Evolutionary conservation across 1,140 invertebrate species (phyloP).

Genomic region (Diachasmimorpha longicaudata): DNA sequence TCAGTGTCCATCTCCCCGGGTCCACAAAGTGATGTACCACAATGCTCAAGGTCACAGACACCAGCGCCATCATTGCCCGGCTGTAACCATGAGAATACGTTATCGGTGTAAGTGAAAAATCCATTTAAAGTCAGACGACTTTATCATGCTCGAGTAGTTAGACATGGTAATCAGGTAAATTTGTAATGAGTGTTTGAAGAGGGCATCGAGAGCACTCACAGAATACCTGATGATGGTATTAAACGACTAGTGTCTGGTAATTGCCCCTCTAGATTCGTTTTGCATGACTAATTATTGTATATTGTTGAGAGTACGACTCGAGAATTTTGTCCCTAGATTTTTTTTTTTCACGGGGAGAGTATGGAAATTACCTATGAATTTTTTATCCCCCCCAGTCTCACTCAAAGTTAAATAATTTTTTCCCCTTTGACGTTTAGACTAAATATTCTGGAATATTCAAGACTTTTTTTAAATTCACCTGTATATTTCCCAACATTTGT

Average conservation of each 20-base stretch:
- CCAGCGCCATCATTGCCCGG: slow-evolving; percentile 64
- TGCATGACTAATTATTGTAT: too few species aligned
- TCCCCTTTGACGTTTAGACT: too few species aligned
- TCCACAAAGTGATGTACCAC: slow-evolving; percentile 74
- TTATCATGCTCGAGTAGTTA: not conserved
- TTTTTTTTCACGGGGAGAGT: too few species aligned
- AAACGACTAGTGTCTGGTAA: not conserved
- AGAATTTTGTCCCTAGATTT: too few species aligned
- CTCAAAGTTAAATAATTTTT: too few species aligned
- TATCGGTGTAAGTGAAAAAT: not conserved
- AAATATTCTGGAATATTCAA: too few species aligned
- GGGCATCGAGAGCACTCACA: not conserved
- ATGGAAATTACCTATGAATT: too few species aligned
- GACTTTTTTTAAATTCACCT: too few species aligned
- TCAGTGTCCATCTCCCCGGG: slow-evolving; percentile 59
- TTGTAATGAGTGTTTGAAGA: too few species aligned
- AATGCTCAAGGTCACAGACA: slow-evolving; percentile 76
- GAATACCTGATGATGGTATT: not conserved
- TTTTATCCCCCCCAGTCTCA: too few species aligned
- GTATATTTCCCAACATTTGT: too few species aligned
- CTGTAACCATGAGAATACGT: slow-evolving; percentile 50
- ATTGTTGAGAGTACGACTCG: too few species aligned
- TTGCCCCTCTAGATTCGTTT: not conserved
- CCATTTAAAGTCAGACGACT: not conserved
- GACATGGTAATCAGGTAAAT: not conserved